Base-by-base conservation (phyloP, 37 sponge, comb jelly and placozoan species). In the Bolinopsis microptera region DNA sequence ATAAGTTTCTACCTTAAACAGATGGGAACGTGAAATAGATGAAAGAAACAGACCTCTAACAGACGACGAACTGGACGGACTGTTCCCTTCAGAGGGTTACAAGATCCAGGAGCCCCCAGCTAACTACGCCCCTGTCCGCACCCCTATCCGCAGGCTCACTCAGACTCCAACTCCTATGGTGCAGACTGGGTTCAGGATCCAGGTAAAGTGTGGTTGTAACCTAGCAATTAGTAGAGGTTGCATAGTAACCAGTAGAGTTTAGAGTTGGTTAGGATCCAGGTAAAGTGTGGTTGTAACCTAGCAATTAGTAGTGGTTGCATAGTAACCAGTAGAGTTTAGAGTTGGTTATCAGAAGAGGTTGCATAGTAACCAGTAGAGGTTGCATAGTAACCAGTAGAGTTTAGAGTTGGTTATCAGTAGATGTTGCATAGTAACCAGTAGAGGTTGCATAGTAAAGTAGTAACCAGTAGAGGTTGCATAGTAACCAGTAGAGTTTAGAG, bases 141-240 rank as follows among this genome's bases (percentile, higher is more conserved):
- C 98, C 2, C 98, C 98, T 26, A 95, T 97, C 0, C 94, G 98
- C 1, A 95, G 96, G 90, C 95, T 98, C 72, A 94, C 93, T 32
- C 96, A 97, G 93, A 98, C 99, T 23, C 99, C 99, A 93, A 98
- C 99, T 35, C 99, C 99, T 33, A 95, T 97, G 95, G 97, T 96
- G 0, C 95, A 96, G 95, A 95, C 96, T 34, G 97, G 97, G 0
- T 96, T 98, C 94, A 93, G 93, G 21, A 96, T 98, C 80, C 97
- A 97, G 92, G 94, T 97, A 33, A 2, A 16, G 9, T 13, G 1
- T 21, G 25, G 23, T 41, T 30, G 24, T 22, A 27, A 18, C 38
- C n/a, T n/a, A n/a, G n/a, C n/a, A n/a, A n/a, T n/a, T n/a, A n/a
- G n/a, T n/a, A n/a, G n/a, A n/a, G n/a, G n/a, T n/a, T n/a, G n/a